Evolutionary conservation across 2,888 invertebrate genomes (phyloP).

Genomic region (Branchinecta sandiegonensis): DNA sequence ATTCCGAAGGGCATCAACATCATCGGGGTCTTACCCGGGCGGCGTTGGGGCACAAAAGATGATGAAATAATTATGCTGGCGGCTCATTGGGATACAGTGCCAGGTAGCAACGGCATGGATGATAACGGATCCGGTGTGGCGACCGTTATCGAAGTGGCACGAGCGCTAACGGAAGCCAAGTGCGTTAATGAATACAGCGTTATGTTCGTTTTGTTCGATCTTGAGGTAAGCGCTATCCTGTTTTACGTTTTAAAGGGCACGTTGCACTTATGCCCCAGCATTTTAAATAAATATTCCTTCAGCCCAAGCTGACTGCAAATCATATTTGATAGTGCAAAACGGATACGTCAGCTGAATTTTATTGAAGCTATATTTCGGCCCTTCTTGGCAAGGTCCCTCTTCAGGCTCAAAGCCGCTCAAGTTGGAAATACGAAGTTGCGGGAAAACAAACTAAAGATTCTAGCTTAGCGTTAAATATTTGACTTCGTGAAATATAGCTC

Average conservation of each 20-base stretch:
- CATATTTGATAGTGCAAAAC: too few species aligned
- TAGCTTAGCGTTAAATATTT: too few species aligned
- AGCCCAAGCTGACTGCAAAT: too few species aligned
- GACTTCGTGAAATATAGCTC: too few species aligned
- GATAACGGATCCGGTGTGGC: slow-evolving; percentile 35
- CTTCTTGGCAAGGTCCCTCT: too few species aligned
- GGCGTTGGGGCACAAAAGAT: slow-evolving; percentile 31
- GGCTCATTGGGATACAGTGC: slow-evolving; percentile 34
- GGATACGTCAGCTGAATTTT: too few species aligned
- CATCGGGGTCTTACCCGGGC: slow-evolving; percentile 32
- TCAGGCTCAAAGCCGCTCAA: too few species aligned
- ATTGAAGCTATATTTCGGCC: too few species aligned
- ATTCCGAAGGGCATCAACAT: slow-evolving; percentile 31
- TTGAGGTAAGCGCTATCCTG: neutral
- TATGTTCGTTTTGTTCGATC: slow-evolving; percentile 34
- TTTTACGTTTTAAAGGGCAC: neutral
- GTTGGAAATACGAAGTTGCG: too few species aligned
- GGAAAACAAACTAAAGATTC: too few species aligned
- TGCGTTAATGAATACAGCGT: slow-evolving; percentile 30
- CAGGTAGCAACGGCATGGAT: slow-evolving; percentile 30
- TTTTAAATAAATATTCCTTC: too few species aligned
- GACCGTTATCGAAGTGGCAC: slow-evolving; percentile 32
- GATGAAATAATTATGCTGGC: slow-evolving; percentile 33
- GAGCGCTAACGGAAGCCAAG: slow-evolving; percentile 22
- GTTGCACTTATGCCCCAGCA: neutral